Evolutionary conservation across 2,113 vertebrate species (phyloP).

Genomic region (Dipodomys ordii): DNA sequence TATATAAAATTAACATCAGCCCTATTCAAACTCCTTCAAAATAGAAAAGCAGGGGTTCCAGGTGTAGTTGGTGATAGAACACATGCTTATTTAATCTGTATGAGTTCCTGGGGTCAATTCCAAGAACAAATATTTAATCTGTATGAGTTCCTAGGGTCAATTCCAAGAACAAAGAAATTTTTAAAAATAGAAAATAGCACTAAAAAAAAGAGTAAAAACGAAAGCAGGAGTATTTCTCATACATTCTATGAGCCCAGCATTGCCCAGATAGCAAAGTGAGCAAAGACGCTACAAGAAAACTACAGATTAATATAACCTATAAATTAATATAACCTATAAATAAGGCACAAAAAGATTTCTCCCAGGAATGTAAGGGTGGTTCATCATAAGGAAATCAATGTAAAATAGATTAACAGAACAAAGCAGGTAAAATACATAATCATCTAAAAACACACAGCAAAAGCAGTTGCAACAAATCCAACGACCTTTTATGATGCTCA

Average conservation of each 20-base stretch:
- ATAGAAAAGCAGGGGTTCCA: neutral
- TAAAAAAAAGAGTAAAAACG: neutral
- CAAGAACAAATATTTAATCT: neutral
- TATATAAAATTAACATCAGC: neutral
- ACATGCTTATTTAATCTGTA: neutral
- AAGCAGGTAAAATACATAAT: neutral
- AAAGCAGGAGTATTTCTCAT: slow-evolving; percentile 3
- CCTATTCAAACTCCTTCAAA: too few species aligned
- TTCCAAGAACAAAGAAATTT: neutral
- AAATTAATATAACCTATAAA: slow-evolving; percentile 39
- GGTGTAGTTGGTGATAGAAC: neutral
- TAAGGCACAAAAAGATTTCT: slow-evolving; percentile 37
- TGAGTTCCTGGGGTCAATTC: neutral
- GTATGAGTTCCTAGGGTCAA: neutral
- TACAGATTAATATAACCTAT: neutral
- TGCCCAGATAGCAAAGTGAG: slow-evolving; percentile 24
- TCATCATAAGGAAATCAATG: slow-evolving; percentile 55
- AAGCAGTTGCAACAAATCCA: slow-evolving; percentile 38
- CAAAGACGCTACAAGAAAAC: slow-evolving; percentile 34
- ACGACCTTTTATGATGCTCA: neutral
- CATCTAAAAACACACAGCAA: slow-evolving; percentile 45
- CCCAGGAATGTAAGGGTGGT: slow-evolving; percentile 33
- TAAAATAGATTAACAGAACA: too few species aligned
- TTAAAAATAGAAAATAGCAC: too few species aligned
- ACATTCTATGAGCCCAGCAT: slow-evolving; percentile 4